phyloP scores from a whole-genome alignment of 2,888 invertebrate genomes.

The Cactoblastis cactorum region DNA sequence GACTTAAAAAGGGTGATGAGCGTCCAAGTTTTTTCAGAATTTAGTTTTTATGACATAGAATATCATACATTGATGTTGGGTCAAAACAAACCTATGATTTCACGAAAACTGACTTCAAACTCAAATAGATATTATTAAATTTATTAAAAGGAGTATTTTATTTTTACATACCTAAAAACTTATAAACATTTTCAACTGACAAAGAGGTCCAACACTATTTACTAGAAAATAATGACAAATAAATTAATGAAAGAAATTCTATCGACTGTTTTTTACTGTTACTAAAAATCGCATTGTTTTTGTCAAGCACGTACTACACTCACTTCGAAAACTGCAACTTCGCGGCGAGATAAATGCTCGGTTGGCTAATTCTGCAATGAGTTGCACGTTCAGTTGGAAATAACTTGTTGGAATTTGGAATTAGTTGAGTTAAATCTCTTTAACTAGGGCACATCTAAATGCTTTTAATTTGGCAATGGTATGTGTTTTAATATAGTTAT shows the following conservation, averaged over 20 bases:
- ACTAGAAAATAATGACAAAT: constrained; percentile 64
- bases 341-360: not conserved
- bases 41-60: too few species aligned
- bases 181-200: not conserved
- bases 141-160: too few species aligned
- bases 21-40: too few species aligned
- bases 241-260: constrained; percentile 56
- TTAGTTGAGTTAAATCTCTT: not conserved
- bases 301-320: constrained; percentile 23
- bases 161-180: not conserved
- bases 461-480: too few species aligned
- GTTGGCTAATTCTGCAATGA: constrained; percentile 6
- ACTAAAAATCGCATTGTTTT: constrained; percentile 26
- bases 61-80: too few species aligned
- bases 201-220: constrained; percentile 39
- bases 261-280: constrained; percentile 61
- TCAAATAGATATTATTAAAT: not conserved
- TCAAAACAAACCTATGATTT: too few species aligned
- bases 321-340: constrained; percentile 7
- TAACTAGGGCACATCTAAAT: not conserved
- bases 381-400: constrained; percentile 1
- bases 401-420: constrained; percentile 6
- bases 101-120: too few species aligned
- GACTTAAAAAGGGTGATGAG: too few species aligned
- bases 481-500: too few species aligned